phyloP scores from a whole-genome alignment of 2,888 invertebrate species.

The Parnassius orleans region DNA sequence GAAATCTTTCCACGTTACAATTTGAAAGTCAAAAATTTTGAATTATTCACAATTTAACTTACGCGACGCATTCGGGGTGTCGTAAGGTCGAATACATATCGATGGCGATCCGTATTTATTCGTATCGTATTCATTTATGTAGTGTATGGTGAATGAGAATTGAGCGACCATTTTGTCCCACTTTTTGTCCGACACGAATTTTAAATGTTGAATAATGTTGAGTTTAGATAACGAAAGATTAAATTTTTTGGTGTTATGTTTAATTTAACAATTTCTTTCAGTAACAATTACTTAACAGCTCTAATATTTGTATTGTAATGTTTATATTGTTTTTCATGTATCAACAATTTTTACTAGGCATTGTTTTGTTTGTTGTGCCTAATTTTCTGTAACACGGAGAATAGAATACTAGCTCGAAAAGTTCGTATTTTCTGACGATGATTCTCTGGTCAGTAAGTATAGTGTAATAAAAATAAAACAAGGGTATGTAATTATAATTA shows the following conservation, averaged over 20 bases:
- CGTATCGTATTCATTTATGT: constrained; percentile 17
- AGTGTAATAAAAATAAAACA: too few species aligned
- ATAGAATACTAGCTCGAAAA: too few species aligned
- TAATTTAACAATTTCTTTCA: constrained; percentile 18
- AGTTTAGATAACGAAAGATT: constrained; percentile 13
- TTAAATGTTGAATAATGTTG: constrained; percentile 16
- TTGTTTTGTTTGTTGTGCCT: too few species aligned
- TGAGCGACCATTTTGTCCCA: constrained; percentile 14
- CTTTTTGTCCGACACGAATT: constrained; percentile 18
- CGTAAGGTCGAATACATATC: constrained; percentile 20
- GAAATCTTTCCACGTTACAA: constrained; percentile 33
- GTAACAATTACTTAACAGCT: too few species aligned
- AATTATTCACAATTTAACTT: constrained; percentile 24
- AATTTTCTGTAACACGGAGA: too few species aligned
- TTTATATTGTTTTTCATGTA: too few species aligned
- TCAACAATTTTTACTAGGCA: too few species aligned
- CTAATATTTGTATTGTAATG: too few species aligned
- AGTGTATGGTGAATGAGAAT: constrained; percentile 16
- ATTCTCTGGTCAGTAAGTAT: too few species aligned
- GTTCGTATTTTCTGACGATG: too few species aligned
- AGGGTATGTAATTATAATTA: too few species aligned
- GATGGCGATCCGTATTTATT: neutral
- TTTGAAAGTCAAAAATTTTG: constrained; percentile 30
- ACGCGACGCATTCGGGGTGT: constrained; percentile 20
- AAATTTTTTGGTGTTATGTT: constrained; percentile 16